Evolutionary conservation across 2,888 invertebrate genomes (phyloP), one percentile per base, ranked within the genome.

Genomic region (Graphium colonna): DNA sequence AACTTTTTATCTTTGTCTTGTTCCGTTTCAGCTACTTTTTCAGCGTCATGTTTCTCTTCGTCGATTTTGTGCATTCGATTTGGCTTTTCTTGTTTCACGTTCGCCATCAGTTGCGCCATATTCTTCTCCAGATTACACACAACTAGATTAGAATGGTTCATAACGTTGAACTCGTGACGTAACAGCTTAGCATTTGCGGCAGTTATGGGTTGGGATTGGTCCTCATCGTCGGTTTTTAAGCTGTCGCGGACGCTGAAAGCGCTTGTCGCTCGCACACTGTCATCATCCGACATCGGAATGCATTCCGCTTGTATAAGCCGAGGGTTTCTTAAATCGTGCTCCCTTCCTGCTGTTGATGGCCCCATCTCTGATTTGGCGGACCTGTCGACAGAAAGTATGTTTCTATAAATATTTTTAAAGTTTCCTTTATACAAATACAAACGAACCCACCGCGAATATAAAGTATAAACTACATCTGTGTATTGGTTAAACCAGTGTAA

Each of bases 191-290:
- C 90, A 52, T 90, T 84, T 0, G 79, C 84, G 8, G 82, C 82
- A 1, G 87, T 86, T 42, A 90, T 88, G 3, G 86, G 86, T 55
- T 85, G 85, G 1, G 83, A 68, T 53, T 84, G 85, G 55, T 90
- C 90, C 63, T 90, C 90, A 36, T 90, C 90, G 28, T 90, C 90
- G 15, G 90, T 90, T 63, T 88, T 88, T 1, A 90, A 78, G 52
- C 90, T 90, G 57, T 90, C 90, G 57, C 90, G 66, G 0, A 88
- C 82, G 60, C 90, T 90, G 58, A 90, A 84, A 0, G 90, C 90
- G 60, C 90, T 90, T 0, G 86, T 88, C 0, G 90, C 90, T 60
- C 90, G 63, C 0, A 90, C 83, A 54, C 90, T 90, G 59, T 90
- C 90, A 55, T 90, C 90, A 51, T 90, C 90, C 0, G 90, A 90